Base-by-base conservation (phyloP, 2,797 vertebrate genomes). In the Coilia nasus region DNA sequence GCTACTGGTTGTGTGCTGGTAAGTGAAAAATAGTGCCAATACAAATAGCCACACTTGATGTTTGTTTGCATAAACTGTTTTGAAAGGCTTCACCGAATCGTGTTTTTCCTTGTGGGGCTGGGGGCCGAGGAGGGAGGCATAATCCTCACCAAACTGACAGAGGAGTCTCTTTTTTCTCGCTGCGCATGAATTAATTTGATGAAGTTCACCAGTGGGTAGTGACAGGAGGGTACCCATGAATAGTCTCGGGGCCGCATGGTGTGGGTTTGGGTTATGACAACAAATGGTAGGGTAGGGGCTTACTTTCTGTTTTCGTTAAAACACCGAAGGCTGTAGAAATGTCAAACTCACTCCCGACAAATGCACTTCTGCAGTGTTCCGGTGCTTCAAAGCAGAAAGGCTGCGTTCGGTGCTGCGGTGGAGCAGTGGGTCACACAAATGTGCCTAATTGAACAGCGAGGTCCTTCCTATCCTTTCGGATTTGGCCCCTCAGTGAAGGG, bases 51-150 rank as follows among this genome's bases (percentile, higher is more conserved):
- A 92, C 85, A 94, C 96, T 97, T 96, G 95, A 96, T 97, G 96
- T 98, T 97, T 98, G 97, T 97, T 97, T 98, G 96, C 96, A 97
- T 98, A 97, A 97, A 97, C 96, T 97, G 96, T 98, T 98, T 97
- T 97, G 97, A 98, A 96, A 97, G 96, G 96, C 96, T 96, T 97
- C 96, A 95, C 95, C 93, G 94, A 91, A 95, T 97, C 94, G 96
- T 96, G 97, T 94, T 96, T 96, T 96, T 97, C 95, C 91, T 93
- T 90, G 71, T 92, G 92, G 93, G 92, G 94, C 93, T 93, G 92
- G 90, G 90, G 93, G 93, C 93, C 90, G 90, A 92, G 91, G 80
- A 88, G 94, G 94, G 88, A 93, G 88, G 90, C 93, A 93, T 94
- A 94, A 94, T 94, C 92, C 91, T 89, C 85, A 81, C 88, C 88